Evolutionary conservation across 2,113 vertebrate genomes (phyloP).

Genomic region (Guaruba guarouba): DNA sequence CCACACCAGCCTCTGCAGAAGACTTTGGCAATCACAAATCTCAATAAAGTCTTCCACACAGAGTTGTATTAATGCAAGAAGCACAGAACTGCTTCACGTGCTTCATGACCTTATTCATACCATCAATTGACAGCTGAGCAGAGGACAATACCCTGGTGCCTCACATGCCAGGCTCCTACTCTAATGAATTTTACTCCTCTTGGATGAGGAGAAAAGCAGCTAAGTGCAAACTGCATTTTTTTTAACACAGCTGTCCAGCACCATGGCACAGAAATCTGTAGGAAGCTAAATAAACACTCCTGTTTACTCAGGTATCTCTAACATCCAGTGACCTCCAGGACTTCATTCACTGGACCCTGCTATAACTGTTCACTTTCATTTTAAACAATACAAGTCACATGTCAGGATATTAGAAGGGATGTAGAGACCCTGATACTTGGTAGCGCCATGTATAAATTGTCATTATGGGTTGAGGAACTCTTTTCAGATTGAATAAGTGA

Average conservation of each 20-base stretch:
- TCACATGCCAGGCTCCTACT: background rate
- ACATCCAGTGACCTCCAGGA: background rate
- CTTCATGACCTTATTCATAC: background rate
- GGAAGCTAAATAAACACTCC: background rate
- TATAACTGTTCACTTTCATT: background rate
- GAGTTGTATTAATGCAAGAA: background rate
- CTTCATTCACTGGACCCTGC: background rate
- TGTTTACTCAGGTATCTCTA: background rate
- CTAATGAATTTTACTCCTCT: background rate
- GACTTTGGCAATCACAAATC: background rate
- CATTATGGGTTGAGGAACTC: background rate
- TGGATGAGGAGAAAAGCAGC: background rate
- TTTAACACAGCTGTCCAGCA: background rate
- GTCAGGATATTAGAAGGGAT: background rate
- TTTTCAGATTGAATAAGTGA: background rate
- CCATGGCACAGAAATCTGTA: background rate
- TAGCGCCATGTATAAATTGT: background rate
- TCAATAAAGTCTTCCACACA: background rate
- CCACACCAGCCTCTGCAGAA: background rate
- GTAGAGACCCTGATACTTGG: background rate
- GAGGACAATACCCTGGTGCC: background rate
- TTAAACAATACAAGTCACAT: background rate
- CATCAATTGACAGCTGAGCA: background rate
- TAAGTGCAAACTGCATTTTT: background rate
- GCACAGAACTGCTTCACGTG: background rate